Base-by-base conservation (phyloP, 2,113 vertebrate species). In the Eleginops maclovinus region DNA sequence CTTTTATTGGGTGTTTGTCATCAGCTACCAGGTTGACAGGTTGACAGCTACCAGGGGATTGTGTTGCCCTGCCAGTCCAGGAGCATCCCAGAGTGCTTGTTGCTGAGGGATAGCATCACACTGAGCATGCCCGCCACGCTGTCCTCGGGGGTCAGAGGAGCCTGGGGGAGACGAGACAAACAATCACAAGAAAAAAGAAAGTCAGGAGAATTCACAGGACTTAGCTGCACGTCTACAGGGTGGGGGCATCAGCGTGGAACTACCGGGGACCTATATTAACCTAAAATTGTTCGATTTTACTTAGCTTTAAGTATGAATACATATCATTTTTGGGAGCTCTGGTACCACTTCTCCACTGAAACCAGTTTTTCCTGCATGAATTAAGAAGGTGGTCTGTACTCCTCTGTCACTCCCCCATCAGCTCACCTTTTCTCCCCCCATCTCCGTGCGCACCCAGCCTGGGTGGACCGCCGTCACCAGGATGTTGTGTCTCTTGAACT, bases 381-480 rank as follows among this genome's bases (percentile, higher is more conserved):
- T 31, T 31, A 4, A 31, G 31, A 43, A 46, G n/a, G 11, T 24
- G 17, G 21, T 19, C 14, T 11, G 36, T 4, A 17, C 7, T 46
- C 6, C 17, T 28, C 7, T 14, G 1, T 43, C 58, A 19, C 41
- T 17, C 43, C 16, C 50, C 36, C 19, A n/a, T 50, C 3, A 6
- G 0, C 70, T 88, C 61, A 89, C 86, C 74, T 72, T 0, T 0
- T 77, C 9, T 12, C 89, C 89, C 26, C 87, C 89, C 88, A 90
- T 88, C 0, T 74, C 74, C 3, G 88, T 90, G 15, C 11, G 82
- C 22, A 90, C 88, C 86, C 84, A 90, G 62, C 88, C 88, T 0
- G 86, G 88, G 60, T 90, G 88, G 5, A 90, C 16, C 0, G 70
- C 84, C 2, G 56, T 63, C 60, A 85, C 90, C 77, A 91, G 77